A percentile compares a stretch with the other conserved stretches of the same genome.
phyloP scores from a whole-genome alignment of 2,888 invertebrate genomes.

The Pterostichus madidus region DNA sequence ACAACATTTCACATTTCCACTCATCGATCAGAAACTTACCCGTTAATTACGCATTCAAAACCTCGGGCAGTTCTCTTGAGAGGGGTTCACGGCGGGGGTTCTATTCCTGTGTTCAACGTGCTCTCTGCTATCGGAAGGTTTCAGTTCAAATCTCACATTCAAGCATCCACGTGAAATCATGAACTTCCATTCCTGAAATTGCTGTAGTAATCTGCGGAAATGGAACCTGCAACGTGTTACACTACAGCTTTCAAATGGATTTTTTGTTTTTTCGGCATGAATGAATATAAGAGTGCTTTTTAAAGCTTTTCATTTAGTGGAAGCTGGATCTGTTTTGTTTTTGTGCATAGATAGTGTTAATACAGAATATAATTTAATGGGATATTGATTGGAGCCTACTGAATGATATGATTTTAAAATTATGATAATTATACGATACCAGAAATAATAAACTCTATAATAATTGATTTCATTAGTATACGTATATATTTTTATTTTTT shows the following conservation, averaged over 20 bases:
- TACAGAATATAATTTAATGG: not conserved
- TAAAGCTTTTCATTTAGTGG: constrained; percentile 19
- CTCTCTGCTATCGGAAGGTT: constrained; percentile 24
- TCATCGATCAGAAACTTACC: constrained; percentile 44
- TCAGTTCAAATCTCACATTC: not conserved
- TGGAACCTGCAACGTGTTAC: constrained; percentile 35
- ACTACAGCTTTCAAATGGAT: constrained; percentile 7
- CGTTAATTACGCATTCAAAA: constrained; percentile 23
- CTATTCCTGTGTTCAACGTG: not conserved
- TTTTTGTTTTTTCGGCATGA: constrained; percentile 7
- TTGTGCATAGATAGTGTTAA: not conserved
- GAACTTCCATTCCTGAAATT: constrained; percentile 1
- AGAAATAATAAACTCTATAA: no score
- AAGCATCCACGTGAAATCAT: not conserved
- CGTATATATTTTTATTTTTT: no score
- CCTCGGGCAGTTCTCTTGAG: not conserved
- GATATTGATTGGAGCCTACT: no score
- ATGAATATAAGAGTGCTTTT: constrained; percentile 38
- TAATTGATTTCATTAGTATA: no score
- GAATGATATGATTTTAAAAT: no score
- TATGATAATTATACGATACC: no score
- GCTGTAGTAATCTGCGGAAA: constrained; percentile 45
- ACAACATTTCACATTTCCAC: not conserved
- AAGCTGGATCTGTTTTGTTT: not conserved
- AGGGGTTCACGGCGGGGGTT: not conserved